phyloP scores from a whole-genome alignment of 2,113 vertebrate genomes.

The Callorhinus ursinus region DNA sequence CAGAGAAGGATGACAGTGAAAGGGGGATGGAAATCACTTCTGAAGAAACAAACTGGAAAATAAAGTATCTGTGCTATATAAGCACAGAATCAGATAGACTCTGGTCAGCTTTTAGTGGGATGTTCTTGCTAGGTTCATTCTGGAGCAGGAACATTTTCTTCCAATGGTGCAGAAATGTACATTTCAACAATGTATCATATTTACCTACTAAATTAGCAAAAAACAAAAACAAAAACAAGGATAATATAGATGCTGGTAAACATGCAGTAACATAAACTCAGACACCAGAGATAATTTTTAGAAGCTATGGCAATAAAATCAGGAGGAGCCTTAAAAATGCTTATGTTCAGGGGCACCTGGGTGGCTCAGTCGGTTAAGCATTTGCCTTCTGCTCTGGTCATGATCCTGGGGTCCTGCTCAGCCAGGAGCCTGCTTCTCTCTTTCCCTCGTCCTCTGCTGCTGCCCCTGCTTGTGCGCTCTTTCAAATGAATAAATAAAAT shows the following conservation, averaged over 20 bases:
- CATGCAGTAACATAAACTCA: background rate
- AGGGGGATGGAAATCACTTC: background rate
- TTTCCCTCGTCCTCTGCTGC: no score
- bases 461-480: no score
- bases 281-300: background rate
- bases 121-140: background rate
- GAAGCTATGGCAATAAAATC: background rate
- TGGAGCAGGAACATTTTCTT: background rate
- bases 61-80: background rate
- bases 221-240: background rate
- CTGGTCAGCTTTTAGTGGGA: background rate
- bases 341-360: background rate
- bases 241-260: background rate
- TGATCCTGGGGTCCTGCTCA: no score
- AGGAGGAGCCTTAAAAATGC: background rate
- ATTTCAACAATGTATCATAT: background rate
- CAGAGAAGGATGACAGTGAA: background rate
- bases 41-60: constrained; percentile 7
- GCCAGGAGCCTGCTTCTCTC: no score
- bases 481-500: no score
- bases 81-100: background rate
- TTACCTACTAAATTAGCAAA: background rate
- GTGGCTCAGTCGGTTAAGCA: no score
- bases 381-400: no score
- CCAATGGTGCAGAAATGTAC: background rate